phyloP scores from a whole-genome alignment of 2,113 vertebrate species.

The Dinomys branickii region DNA sequence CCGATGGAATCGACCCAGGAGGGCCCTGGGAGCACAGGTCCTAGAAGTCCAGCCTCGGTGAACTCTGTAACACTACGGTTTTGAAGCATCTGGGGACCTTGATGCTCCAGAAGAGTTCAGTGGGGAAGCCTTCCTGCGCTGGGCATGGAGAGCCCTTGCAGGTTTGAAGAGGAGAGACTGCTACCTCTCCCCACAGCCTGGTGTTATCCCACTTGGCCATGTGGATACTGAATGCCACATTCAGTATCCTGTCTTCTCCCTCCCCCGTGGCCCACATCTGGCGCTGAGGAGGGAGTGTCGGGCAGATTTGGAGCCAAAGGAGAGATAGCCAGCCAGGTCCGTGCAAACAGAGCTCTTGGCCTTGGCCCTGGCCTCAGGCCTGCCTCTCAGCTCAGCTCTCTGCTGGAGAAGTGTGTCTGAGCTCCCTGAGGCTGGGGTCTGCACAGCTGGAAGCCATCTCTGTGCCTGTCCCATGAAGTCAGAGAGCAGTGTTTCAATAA shows the following conservation, averaged over 20 bases:
- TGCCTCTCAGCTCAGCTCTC: neutral
- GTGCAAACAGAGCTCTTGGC: neutral
- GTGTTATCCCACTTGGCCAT: neutral
- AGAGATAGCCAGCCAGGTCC: neutral
- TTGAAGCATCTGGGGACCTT: neutral
- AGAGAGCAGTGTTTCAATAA: neutral
- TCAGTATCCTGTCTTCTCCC: neutral
- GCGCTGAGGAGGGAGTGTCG: neutral
- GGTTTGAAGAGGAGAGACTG: neutral
- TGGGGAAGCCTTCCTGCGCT: neutral
- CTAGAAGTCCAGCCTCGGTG: neutral
- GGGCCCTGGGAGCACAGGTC: neutral
- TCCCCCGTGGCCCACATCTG: neutral
- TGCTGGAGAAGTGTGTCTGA: neutral
- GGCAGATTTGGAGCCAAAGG: too few relatives aligned
- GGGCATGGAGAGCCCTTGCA: neutral
- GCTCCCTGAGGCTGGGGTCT: neutral
- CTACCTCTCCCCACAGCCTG: neutral
- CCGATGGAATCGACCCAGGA: accelerated
- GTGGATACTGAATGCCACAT: neutral
- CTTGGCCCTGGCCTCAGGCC: neutral
- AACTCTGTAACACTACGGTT: neutral
- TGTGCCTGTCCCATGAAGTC: neutral
- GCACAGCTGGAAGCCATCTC: neutral
- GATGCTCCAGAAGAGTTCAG: neutral